Base-by-base conservation (phyloP, 2,888 invertebrate species). In the Nemoura dubitans region DNA sequence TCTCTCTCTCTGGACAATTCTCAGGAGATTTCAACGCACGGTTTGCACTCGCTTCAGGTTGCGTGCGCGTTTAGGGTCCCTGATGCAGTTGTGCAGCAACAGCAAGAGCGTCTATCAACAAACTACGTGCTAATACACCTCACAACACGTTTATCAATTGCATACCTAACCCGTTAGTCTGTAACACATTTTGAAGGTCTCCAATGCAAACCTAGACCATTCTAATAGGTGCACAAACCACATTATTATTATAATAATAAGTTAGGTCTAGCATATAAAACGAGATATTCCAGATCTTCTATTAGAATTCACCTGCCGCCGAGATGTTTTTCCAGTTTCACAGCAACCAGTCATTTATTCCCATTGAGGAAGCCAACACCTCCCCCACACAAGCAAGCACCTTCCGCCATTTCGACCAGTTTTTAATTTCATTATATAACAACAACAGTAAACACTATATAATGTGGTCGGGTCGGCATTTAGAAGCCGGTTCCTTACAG, bases 371-470 rank as follows among this genome's bases (percentile, higher is more conserved):
- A 28, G 30, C 26, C 30, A 26, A 59, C 59, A 30, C 84, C 84
- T 84, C 84, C 84, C 84, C 84, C 84, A 84, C 84, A 84, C 76
- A 28, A 14, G 6, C 83, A 14, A 36, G 59, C 28, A 59, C 83
- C 83, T 83, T 83, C 83, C 83, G 25, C 43, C 25, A 36, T 83
- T 43, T 83, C 83, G 83, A 83, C 83, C 83, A 83, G 42, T 83
- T 43, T 83, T 42, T 83, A 42, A 83, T 59, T 43, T 25, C 83
- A 83, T 81, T 81, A 81, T 81, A 83, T 59, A 42, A 83, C 83
- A 83, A 43, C 82, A 82, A 82, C 82, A 43, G 83, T 83, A 83
- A 83, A 83, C 83, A 83, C 26, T 25, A 82, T 81, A 83, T 83
- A 42, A 83, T 42, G 83, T 83, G 83, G 83, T 83, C 59, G 83